These are phyloP conservation scores for Nymphicus hollandicus DNA, from an alignment of 2,113 vertebrate genomes.

Conservation along the genomic window DNA sequence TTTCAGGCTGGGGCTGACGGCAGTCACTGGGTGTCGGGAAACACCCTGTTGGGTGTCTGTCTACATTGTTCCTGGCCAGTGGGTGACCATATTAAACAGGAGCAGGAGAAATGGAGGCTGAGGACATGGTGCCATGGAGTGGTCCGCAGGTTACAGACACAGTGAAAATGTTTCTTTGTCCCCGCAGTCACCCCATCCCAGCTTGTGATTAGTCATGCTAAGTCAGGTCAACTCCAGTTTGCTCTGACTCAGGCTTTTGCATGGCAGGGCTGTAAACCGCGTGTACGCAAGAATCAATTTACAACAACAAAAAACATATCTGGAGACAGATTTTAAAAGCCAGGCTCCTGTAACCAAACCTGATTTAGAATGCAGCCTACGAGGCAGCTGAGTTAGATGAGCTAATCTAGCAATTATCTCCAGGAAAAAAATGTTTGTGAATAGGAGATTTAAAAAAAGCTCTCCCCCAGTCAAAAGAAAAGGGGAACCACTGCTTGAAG, in stretches of 20 bases:
- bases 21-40: neutral
- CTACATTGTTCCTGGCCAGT: neutral
- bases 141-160: neutral
- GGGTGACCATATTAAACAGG: neutral
- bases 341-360: neutral
- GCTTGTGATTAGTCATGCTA: neutral
- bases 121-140: accelerated
- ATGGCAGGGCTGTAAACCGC: neutral
- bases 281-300: neutral
- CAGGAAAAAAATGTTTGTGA: neutral
- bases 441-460: neutral
- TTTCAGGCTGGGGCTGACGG: neutral
- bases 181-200: neutral
- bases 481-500: neutral
- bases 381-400: neutral
- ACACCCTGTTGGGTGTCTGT: neutral
- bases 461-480: neutral
- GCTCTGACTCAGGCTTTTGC: neutral
- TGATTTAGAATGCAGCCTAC: neutral
- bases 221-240: neutral
- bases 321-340: neutral
- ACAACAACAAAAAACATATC: neutral
- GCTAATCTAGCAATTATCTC: neutral
- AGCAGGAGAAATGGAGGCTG: neutral
- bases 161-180: neutral